Evolutionary conservation across 2,888 invertebrate species (phyloP).

Genomic region (Hipparchia semele): DNA sequence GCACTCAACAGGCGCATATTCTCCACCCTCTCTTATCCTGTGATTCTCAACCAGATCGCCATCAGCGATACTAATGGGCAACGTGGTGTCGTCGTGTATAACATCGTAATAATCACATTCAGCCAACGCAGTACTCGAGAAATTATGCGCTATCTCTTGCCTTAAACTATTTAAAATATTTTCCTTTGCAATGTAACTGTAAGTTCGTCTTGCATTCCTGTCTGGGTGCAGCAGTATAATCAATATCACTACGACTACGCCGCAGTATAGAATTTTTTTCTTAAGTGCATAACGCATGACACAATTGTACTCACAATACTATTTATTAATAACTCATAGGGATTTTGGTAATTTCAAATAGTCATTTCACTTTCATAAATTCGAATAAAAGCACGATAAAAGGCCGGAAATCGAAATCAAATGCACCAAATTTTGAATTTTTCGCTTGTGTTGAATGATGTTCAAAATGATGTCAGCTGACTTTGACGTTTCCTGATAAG

Average conservation of each 20-base stretch:
- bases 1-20: conserved; percentile 67
- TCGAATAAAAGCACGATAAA: background rate
- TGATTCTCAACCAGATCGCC: conserved; percentile 66
- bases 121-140: conserved; percentile 62
- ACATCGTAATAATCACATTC: conserved; percentile 69
- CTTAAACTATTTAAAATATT: conserved; percentile 69
- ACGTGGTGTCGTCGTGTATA: conserved; percentile 61
- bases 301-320: conserved; percentile 10
- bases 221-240: conserved; percentile 64
- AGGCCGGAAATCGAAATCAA: background rate
- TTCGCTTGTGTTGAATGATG: background rate
- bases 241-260: conserved; percentile 51
- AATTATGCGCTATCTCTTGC: conserved; percentile 68
- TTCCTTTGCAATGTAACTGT: conserved; percentile 73
- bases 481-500: background rate
- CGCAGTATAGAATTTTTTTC: conserved; percentile 60
- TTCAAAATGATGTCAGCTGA: background rate
- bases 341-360: background rate
- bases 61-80: conserved; percentile 61
- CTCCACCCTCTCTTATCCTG: conserved; percentile 70
- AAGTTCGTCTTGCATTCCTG: conserved; percentile 58
- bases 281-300: conserved; percentile 60
- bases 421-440: conserved; percentile 9
- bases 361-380: background rate
- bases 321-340: background rate